Base-by-base conservation (phyloP, 2,888 invertebrate species). In the Pandemis corylana region DNA sequence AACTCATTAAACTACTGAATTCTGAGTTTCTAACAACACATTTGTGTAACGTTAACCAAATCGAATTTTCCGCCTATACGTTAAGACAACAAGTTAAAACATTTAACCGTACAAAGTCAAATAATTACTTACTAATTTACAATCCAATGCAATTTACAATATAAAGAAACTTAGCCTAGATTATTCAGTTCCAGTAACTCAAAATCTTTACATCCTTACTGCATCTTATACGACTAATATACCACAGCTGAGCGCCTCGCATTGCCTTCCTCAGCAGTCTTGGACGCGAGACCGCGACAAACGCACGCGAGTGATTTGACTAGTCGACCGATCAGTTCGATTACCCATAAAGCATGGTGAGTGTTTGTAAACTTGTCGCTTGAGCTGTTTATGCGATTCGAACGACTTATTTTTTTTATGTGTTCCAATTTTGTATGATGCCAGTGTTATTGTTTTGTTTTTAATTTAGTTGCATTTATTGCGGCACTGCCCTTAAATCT, bases 291-390 rank as follows among this genome's bases (percentile, higher is more conserved):
- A 28, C 44, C 70, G 68, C 65, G 76, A 73, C 61, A 73, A 78
- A 75, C 80, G 79, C 77, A 82, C 85, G 85, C 82, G 74, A 67
- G 67, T 67, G 67, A 67, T 28, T 46, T 20, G 9, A 56, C 56
- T 7, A 5, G 42, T 49, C 15, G 20, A 56, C 61, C 42, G 51
- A 42, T 51, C 74, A 61, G 49, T 69, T 65, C 59, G 74, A 76
- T 61, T 56, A 42, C 66, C 78, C 76, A 76, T 76, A 77, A 71
- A 83, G 49, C 61, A 81, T 86, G 86, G 86, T 86, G 77, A 86
- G 85, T 87, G 86, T 87, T 87, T 86, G 80, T 84, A 83, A 85
- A 85, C 82, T 82, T 61, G 49, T 64, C 59, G 71, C 49, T 69
- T 42, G 65, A 56, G 63, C 51, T 42, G 53, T 59, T 44, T 59